Percentiles rank a stretch among this genome's conserved stretches.
phyloP scores from a whole-genome alignment of 2,888 invertebrate species.

The Watsonalla binaria region DNA sequence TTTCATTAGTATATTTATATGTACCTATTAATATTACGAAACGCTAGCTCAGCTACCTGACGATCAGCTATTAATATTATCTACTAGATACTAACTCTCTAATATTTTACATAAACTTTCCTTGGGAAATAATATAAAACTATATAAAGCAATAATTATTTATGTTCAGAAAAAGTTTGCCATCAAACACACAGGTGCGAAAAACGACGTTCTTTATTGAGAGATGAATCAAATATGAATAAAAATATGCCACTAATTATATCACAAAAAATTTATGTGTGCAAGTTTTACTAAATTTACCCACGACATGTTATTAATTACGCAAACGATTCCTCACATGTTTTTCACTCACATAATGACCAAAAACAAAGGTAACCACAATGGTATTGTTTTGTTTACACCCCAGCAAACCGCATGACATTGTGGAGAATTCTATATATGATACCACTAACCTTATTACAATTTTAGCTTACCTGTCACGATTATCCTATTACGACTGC shows the following conservation, averaged over 20 bases:
- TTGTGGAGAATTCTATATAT: constrained; percentile 18
- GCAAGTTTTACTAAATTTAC: constrained; percentile 2
- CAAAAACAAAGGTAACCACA: constrained; percentile 52
- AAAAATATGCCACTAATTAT: neutral
- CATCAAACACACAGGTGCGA: too few species aligned
- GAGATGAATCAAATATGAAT: too few species aligned
- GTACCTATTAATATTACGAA: too few species aligned
- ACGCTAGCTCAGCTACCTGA: too few species aligned
- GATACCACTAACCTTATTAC: constrained; percentile 51
- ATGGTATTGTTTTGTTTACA: constrained; percentile 54
- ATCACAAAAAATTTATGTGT: neutral
- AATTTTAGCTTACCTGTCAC: constrained; percentile 59
- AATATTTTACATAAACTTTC: too few species aligned
- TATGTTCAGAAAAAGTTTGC: too few species aligned
- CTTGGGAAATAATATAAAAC: too few species aligned
- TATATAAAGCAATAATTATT: too few species aligned
- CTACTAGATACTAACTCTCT: too few species aligned
- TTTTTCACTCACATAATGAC: constrained; percentile 32
- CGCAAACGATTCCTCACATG: constrained; percentile 29
- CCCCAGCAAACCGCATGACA: constrained; percentile 14
- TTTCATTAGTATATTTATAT: too few species aligned
- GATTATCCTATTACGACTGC: constrained; percentile 51
- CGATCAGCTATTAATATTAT: too few species aligned
- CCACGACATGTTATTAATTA: constrained; percentile 18
- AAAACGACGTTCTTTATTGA: too few species aligned